Percentiles rank a stretch among this genome's conserved stretches.
These are phyloP conservation scores for Euglossa dilemma DNA, from an alignment of 1,140 invertebrate genomes.

Conservation along the genomic window DNA sequence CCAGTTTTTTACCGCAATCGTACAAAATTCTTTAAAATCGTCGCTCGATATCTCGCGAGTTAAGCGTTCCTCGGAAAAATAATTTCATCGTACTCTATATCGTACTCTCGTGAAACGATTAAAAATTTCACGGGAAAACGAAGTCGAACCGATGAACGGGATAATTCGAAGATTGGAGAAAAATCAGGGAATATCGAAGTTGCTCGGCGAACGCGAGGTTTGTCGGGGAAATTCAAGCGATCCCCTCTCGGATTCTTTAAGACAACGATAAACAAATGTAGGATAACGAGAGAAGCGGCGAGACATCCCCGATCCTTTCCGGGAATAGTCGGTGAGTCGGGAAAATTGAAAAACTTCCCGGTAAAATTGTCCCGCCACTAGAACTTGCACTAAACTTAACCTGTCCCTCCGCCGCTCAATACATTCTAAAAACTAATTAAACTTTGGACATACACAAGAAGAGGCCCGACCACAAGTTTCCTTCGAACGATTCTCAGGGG, in stretches of 20 bases:
- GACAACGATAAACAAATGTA: constrained; percentile 68
- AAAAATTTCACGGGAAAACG: too few species aligned
- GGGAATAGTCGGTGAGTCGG: constrained; percentile 62
- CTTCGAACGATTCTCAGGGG: constrained; percentile 54
- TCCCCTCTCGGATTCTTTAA: constrained; percentile 18
- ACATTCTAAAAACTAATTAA: constrained; percentile 83
- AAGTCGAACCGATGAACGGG: too few species aligned
- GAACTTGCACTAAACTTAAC: constrained; percentile 77
- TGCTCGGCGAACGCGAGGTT: background rate
- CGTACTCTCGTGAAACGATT: too few species aligned
- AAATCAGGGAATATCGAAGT: background rate
- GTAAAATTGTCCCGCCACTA: constrained; percentile 78
- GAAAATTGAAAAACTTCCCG: constrained; percentile 82
- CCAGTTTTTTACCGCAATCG: background rate
- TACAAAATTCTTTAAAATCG: too few species aligned
- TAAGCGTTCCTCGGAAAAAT: too few species aligned
- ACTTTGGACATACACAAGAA: constrained; percentile 75
- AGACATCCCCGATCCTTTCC: constrained; percentile 44
- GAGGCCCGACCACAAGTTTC: constrained; percentile 58
- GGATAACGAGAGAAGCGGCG: constrained; percentile 53
- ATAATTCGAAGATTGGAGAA: too few species aligned
- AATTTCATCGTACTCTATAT: too few species aligned
- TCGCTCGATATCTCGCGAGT: too few species aligned
- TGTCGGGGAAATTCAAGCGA: background rate
- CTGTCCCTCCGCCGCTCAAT: constrained; percentile 54